Conservation (phyloP, 2,888 invertebrate genomes). For the Eupithecia insigniata region DNA sequence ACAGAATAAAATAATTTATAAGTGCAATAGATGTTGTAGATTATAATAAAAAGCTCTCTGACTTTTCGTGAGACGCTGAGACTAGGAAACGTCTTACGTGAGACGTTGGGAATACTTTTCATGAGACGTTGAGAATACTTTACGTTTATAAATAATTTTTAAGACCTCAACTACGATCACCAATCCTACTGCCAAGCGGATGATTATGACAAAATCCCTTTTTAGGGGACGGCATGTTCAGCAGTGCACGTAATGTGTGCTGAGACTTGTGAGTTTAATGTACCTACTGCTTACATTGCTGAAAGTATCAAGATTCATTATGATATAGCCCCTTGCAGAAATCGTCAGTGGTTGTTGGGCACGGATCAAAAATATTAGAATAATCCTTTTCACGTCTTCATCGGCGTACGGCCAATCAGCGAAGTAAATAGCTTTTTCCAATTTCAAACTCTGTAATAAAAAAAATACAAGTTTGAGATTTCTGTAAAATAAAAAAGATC, state of each 20-base stretch:
- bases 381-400: conserved; percentile 58
- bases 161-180: too few relatives aligned
- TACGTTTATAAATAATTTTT: too few relatives aligned
- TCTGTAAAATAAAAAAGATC: not conserved
- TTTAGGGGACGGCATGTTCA: not conserved
- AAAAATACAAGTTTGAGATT: not conserved
- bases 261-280: not conserved
- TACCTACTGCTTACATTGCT: conserved; percentile 61
- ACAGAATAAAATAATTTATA: too few relatives aligned
- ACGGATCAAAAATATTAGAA: conserved; percentile 65
- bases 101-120: too few relatives aligned
- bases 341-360: conserved; percentile 69
- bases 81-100: too few relatives aligned
- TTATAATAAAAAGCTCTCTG: too few relatives aligned
- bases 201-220: not conserved
- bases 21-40: too few relatives aligned
- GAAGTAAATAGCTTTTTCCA: conserved; percentile 64
- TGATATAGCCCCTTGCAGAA: conserved; percentile 67
- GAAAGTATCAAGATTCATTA: conserved; percentile 72
- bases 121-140: too few relatives aligned
- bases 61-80: too few relatives aligned
- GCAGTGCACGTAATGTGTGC: too few relatives aligned
- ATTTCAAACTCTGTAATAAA: conserved; percentile 61
- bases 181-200: too few relatives aligned
- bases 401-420: conserved; percentile 69